Evolutionary conservation across 2,888 invertebrate species (phyloP), one percentile per base, ranked within the genome.

Genomic region (Stenolophus ochropezus): DNA sequence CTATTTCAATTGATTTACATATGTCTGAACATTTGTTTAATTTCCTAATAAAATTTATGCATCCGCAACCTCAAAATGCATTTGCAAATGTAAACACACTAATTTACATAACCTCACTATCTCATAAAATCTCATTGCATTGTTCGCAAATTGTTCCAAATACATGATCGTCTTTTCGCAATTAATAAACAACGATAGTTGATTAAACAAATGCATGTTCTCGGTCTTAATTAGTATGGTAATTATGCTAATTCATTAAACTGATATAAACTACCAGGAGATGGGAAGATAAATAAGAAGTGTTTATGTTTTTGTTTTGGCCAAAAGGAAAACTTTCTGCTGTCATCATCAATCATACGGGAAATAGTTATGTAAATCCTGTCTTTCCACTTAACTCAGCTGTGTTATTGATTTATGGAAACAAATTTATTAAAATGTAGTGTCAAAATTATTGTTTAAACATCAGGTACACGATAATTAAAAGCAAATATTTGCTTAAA

Each of bases 381-480:
- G 4, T 61, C n/a, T 61, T 2, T n/a, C 4, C n/a, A 25, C 61
- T 61, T 25, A 61, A 61, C 61, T 6, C 11, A 61, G 20, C 11
- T 20, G 11, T n/a, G n/a, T 25, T 61, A 25, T 25, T 61, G 61
- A 61, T 61, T 61, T 61, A 25, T 61, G 61, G 23, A 14, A 61
- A 61, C 61, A 14, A 5, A 61, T 61, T 61, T 61, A 61, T 61
- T 61, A 61, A 61, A 61, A 61, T 61, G 61, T 61, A 61, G 61
- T 61, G 61, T 61, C 61, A 61, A 61, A 61, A 61, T 61, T 61
- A 14, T 61, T 61, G 61, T 25, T 61, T 61, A 25, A 21, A 61
- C 23, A 14, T 11, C 14, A 25, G 25, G 8, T 61, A 25, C 61
- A 61, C 25, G 61, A 4, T 61, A 25, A 61, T 61, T 61, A 27